Evolutionary conservation across 92 coral and sea anemone species (phyloP).

Genomic region (Plumapathes pennacea): DNA sequence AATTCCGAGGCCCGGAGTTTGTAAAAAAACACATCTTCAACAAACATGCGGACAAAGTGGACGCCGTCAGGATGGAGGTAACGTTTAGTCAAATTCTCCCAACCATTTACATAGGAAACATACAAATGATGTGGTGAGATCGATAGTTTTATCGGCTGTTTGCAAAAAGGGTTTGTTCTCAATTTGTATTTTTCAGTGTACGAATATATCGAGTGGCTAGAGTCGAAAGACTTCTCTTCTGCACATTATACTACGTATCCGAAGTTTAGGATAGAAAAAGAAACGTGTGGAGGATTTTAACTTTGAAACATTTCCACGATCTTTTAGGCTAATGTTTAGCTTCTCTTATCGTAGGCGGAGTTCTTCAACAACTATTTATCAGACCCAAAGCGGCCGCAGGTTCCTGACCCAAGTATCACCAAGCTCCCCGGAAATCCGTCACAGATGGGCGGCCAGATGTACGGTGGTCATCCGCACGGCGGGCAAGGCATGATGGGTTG

Average conservation of each 20-base stretch:
- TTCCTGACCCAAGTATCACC: slow-evolving; percentile 60
- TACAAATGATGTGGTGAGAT: too few relatives aligned
- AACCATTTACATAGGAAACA: too few relatives aligned
- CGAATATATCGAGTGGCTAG: too few relatives aligned
- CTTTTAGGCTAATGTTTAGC: too few relatives aligned
- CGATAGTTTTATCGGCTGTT: too few relatives aligned
- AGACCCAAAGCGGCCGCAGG: slow-evolving; percentile 87
- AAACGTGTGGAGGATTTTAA: background rate
- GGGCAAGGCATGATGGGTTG: slow-evolving; percentile 90
- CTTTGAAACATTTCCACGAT: background rate
- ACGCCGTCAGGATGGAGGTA: slow-evolving; percentile 92
- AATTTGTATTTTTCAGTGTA: too few relatives aligned
- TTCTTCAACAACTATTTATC: slow-evolving; percentile 84
- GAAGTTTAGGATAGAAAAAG: background rate
- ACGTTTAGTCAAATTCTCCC: too few relatives aligned
- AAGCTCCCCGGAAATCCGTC: slow-evolving; percentile 65
- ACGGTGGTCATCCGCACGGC: slow-evolving; percentile 73
- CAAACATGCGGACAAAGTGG: slow-evolving; percentile 92
- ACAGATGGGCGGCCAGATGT: slow-evolving; percentile 68
- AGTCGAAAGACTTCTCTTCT: too few relatives aligned
- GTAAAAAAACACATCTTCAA: slow-evolving; percentile 97
- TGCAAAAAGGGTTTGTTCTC: too few relatives aligned
- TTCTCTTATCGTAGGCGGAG: slow-evolving; percentile 67
- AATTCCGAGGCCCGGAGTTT: slow-evolving; percentile 97
- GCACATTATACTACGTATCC: too few relatives aligned